Evolutionary conservation across 2,888 invertebrate genomes (phyloP), one percentile per base, ranked within the genome.

Genomic region (Troides aeacus): DNA sequence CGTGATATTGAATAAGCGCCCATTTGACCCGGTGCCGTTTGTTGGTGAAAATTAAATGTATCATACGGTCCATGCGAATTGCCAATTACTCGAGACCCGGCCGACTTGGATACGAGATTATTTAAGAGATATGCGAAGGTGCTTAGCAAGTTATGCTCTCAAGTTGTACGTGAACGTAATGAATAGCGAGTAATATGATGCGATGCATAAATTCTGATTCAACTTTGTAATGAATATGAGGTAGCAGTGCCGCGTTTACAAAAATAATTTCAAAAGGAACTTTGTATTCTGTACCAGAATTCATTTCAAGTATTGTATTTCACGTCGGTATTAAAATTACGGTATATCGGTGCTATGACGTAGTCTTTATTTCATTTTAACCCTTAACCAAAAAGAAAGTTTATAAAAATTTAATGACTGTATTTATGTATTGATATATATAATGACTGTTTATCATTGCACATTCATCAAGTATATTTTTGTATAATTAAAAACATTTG

Each of bases 1-100:
- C 81, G 79, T 78, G 76, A 79, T 84, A 84, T 85, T 85, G 79
- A 82, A 83, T 82, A 81, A 82, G 79, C 36, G 67, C 72, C 56
- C 73, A 72, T 76, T 74, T 76, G 74, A 74, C 62, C 68, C 75
- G 72, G 66, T 62, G 69, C 56, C 62, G 58, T 61, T 58, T 62
- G 62, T 61, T 69, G 70, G 63, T 64, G 23, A 36, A 70, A 64
- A 56, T 72, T 72, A 69, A 75, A 72, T 64, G 73, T 74, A 75
- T 77, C 75, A 74, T 68, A 39, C 66, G 30, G 67, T 72, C 68
- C 70, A 68, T 65, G 74, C 73, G 74, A 76, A 76, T 76, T 74
- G 74, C 68, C 76, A 74, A 76, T 77, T 76, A 76, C 73, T 67
- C 60, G 6, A 64, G 17, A 8, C n/a, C 62, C 71, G 65, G 71